Evolutionary conservation across 2,888 invertebrate genomes (phyloP), one percentile per base, ranked within the genome.

Genomic region (Abrostola tripartita): DNA sequence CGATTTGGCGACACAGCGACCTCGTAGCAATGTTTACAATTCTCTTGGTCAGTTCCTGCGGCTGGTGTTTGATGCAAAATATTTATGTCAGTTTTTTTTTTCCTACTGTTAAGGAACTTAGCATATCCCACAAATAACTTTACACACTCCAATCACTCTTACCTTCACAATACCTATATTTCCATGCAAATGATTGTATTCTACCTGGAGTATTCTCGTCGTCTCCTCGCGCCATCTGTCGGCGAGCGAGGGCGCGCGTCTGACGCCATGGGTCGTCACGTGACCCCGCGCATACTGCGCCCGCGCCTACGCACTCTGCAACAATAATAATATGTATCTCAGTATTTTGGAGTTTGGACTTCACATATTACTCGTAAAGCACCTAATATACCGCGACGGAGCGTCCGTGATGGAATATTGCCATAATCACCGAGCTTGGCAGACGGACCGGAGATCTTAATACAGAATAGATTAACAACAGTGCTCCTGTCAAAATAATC

Each of bases 21-120:
- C 92, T 92, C 92, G 90, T 81, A 87, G 83, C 85, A 89, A 88
- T 93, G 92, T 93, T 93, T 92, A 93, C 92, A 86, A 89, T 91
- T 79, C 81, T 86, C 84, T 79, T 84, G 82, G 86, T 85, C 83
- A 79, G 85, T 85, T 87, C 84, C 88, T 83, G 78, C 79, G 65
- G 47, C 78, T 75, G 67, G 68, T 73, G 49, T 65, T 68, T 72
- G 24, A 47, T 12, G 36, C 51, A 41, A 71, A 76, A 60, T 71
- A 74, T 53, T 63, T 62, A 11, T 61, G 38, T 10, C 9, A n/a
- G n/a, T n/a, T n/a, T 41, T 35, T 47, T 51, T 0, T 11, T 12
- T 4, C 11, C 7, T 7, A 44, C 44, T 12, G 12, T n/a, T 12
- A 14, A 12, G 24, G 24, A 24, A 14, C 4, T 7, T 5, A 12